A percentile compares a stretch with the other conserved stretches of the same genome.
Evolutionary conservation across 1,140 invertebrate species (phyloP).

Genomic region (Calosoma granatense): DNA sequence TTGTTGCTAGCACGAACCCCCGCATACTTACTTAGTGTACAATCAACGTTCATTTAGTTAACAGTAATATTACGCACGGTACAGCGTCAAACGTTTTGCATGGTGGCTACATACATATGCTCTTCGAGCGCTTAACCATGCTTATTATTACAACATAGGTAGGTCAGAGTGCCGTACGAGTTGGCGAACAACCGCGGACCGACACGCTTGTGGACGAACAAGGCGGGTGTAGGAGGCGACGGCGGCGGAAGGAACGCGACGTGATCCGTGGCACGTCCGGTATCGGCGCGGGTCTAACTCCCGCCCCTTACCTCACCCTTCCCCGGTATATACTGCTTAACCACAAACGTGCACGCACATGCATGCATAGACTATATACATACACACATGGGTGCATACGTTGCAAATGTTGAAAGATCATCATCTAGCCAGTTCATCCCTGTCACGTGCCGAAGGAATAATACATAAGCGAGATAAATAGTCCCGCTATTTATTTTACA

Average conservation of each 20-base stretch:
- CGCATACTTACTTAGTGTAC: no score
- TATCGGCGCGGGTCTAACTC: background rate
- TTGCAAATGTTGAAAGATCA: background rate
- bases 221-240: background rate
- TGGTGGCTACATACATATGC: no score
- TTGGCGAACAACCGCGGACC: constrained; percentile 47
- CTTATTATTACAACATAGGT: no score
- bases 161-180: no score
- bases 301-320: background rate
- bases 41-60: no score
- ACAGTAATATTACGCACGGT: no score
- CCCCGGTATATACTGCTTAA: background rate
- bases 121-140: no score
- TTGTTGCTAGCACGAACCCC: no score
- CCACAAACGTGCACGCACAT: background rate
- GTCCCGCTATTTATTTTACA: background rate
- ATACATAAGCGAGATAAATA: background rate
- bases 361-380: background rate
- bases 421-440: no score
- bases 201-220: constrained; percentile 12
- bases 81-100: no score
- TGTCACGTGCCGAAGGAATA: no score
- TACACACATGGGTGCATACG: background rate
- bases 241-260: background rate
- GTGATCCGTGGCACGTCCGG: background rate